Evolutionary conservation across 1,140 invertebrate genomes (phyloP).

Genomic region (Micrasema longulum): DNA sequence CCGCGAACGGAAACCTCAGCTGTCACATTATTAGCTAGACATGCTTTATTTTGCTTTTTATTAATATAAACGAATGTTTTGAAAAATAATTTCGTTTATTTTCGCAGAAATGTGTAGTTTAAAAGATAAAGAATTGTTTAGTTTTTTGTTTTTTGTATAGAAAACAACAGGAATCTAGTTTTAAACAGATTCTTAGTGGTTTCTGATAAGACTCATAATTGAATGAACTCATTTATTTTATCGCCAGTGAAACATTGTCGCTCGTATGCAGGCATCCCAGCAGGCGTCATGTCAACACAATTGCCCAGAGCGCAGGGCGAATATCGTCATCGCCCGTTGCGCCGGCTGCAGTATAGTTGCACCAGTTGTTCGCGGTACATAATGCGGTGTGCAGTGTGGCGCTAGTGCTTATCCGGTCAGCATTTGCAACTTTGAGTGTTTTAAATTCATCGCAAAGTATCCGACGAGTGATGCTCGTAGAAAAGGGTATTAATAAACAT

Average conservation of each 20-base stretch:
- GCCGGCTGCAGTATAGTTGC: slow-evolving; percentile 6
- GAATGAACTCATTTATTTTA: slow-evolving; percentile 14
- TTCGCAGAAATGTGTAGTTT: background rate
- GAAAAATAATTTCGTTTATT: background rate
- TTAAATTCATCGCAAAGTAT: background rate
- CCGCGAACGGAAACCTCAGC: too few relatives aligned
- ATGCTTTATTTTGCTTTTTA: slow-evolving; percentile 13
- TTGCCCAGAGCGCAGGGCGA: background rate
- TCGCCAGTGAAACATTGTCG: slow-evolving; percentile 6
- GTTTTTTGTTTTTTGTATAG: too few relatives aligned
- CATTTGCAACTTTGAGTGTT: background rate
- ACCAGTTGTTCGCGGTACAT: background rate
- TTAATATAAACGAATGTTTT: too few relatives aligned
- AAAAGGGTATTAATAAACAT: slow-evolving; percentile 3
- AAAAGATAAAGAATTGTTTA: background rate
- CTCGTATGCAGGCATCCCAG: slow-evolving; percentile 20
- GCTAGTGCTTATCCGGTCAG: background rate
- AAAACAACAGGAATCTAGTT: too few relatives aligned
- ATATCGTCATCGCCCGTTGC: background rate
- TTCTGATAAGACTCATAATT: slow-evolving; percentile 5
- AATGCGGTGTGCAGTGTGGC: slow-evolving; percentile 1
- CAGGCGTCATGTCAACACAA: background rate
- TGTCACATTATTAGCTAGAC: slow-evolving; percentile 19
- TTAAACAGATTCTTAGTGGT: too few relatives aligned
- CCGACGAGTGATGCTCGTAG: background rate